These are phyloP conservation scores for Daphoenositta chrysoptera DNA, from an alignment of 2,113 vertebrate species.

Conservation along the genomic window DNA sequence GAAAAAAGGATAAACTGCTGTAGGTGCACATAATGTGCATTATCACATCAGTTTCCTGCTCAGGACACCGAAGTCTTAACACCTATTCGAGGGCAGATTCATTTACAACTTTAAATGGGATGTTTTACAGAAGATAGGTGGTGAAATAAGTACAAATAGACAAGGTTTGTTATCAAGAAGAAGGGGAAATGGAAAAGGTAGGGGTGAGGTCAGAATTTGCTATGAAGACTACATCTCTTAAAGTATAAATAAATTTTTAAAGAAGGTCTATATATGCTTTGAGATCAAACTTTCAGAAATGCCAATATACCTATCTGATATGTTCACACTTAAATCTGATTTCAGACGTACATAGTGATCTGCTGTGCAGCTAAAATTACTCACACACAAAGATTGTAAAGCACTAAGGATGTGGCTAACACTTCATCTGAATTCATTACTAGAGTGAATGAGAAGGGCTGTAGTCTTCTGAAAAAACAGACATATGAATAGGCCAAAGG, in stretches of 20 bases:
- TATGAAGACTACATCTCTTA: background rate
- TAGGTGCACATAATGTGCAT: background rate
- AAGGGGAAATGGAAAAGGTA: background rate
- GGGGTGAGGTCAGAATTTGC: background rate
- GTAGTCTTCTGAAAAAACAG: background rate
- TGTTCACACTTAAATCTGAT: background rate
- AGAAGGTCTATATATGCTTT: background rate
- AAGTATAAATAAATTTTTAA: background rate
- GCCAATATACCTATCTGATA: background rate
- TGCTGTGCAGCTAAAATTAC: background rate
- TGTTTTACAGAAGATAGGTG: background rate
- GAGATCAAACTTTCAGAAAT: background rate
- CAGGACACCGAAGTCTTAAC: background rate
- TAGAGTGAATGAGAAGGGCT: background rate
- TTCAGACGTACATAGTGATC: background rate
- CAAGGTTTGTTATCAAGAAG: background rate
- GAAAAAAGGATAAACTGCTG: background rate
- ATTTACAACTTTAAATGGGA: background rate
- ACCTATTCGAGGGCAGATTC: background rate
- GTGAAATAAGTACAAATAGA: background rate
- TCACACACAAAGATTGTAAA: background rate
- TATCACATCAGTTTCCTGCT: background rate
- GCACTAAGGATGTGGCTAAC: background rate
- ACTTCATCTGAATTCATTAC: background rate
- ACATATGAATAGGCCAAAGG: slow-evolving; percentile 15